phyloP scores from a whole-genome alignment of 2,113 vertebrate species.

The Antennarius striatus region DNA sequence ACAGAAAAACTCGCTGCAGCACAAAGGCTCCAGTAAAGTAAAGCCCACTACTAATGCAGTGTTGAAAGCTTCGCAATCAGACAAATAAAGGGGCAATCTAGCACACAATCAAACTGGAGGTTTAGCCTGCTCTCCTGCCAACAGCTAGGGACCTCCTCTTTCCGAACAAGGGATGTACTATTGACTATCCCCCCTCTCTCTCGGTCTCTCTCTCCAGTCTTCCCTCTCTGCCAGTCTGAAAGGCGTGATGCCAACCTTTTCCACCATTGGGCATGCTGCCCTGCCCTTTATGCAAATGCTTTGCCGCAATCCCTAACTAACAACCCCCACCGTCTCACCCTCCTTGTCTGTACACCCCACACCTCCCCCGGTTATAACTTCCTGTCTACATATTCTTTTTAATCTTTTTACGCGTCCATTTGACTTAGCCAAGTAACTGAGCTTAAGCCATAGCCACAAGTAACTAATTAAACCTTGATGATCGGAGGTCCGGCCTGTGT shows the following conservation, averaged over 20 bases:
- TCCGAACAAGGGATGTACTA: slow-evolving; percentile 84
- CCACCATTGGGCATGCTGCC: slow-evolving; percentile 83
- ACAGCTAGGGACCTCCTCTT: slow-evolving; percentile 80
- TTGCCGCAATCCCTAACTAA: slow-evolving; percentile 74
- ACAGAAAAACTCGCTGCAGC: slow-evolving; percentile 51
- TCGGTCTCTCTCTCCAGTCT: slow-evolving; percentile 72
- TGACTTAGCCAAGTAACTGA: slow-evolving; percentile 40
- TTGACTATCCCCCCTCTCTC: slow-evolving; percentile 72
- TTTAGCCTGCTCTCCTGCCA: slow-evolving; percentile 79
- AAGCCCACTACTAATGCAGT: slow-evolving; percentile 74
- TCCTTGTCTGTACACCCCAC: slow-evolving; percentile 50
- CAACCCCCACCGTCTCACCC: slow-evolving; percentile 76
- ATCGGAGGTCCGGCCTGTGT: slow-evolving; percentile 27
- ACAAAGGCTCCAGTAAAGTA: slow-evolving; percentile 65
- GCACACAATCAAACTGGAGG: slow-evolving; percentile 81
- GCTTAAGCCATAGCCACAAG: slow-evolving; percentile 27
- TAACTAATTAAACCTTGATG: slow-evolving; percentile 34
- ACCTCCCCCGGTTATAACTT: slow-evolving; percentile 15
- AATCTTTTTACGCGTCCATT: slow-evolving; percentile 41
- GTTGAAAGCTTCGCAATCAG: slow-evolving; percentile 80
- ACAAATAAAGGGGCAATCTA: slow-evolving; percentile 83
- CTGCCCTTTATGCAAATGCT: slow-evolving; percentile 86
- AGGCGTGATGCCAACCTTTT: slow-evolving; percentile 83
- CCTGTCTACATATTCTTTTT: slow-evolving; percentile 54
- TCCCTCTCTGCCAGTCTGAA: slow-evolving; percentile 81